A percentile compares a stretch with the other conserved stretches of the same genome.
Conservation (phyloP, 2,797 vertebrate species). For the Lutjanus argentimaculatus region DNA sequence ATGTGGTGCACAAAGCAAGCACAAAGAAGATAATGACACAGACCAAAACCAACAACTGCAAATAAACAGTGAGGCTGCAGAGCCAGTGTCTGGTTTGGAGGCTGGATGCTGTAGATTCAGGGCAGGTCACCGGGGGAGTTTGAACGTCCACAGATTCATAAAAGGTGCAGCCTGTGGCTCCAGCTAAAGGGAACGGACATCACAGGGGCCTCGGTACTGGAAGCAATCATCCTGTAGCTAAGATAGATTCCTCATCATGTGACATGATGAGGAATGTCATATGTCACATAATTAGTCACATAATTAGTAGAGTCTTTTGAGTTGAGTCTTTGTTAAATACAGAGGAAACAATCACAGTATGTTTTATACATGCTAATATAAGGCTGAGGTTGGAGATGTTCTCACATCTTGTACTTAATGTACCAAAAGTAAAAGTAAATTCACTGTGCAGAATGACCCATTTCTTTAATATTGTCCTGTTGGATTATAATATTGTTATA, state of each 20-base stretch:
- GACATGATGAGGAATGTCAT: too few relatives aligned
- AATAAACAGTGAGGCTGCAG: conserved; percentile 35
- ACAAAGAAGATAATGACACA: neutral
- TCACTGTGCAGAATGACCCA: too few relatives aligned
- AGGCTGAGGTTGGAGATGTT: too few relatives aligned
- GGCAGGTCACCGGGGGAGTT: conserved; percentile 43
- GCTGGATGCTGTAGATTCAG: conserved; percentile 46
- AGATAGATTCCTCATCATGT: conserved; percentile 35
- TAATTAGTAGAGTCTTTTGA: neutral
- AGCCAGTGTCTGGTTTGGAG: conserved; percentile 12
- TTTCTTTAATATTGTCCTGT: too few relatives aligned
- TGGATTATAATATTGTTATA: too few relatives aligned
- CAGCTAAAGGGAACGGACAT: conserved; percentile 13
- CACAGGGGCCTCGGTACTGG: conserved; percentile 10
- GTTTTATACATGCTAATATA: neutral
- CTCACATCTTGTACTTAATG: too few relatives aligned
- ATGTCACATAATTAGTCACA: neutral
- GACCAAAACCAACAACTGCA: conserved; percentile 14
- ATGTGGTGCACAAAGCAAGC: neutral
- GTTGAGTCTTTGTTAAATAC: conserved; percentile 5
- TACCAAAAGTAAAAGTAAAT: too few relatives aligned
- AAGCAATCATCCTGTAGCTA: conserved; percentile 17
- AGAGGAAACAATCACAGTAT: conserved; percentile 1
- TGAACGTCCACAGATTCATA: conserved; percentile 44
- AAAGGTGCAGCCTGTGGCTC: conserved; percentile 38